Evolutionary conservation across 2,888 invertebrate genomes (phyloP), one percentile per base, ranked within the genome.

Genomic region (Protonemura montana): DNA sequence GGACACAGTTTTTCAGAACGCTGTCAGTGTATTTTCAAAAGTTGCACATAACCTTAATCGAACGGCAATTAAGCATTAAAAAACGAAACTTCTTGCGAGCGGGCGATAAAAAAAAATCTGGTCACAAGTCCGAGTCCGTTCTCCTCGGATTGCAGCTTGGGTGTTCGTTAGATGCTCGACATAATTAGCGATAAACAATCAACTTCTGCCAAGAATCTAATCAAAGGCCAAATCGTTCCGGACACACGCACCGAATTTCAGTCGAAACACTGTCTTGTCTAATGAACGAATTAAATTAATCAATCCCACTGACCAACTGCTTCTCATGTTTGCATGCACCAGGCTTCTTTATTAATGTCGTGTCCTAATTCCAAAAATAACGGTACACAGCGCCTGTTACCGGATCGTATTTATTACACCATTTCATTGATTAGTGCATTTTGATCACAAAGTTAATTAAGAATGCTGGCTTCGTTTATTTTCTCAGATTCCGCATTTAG

Each of bases 111-210:
- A 59, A 59, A 59, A 1, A 59, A 21, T 2, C 3, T 21, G 1
- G 3, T 59, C 59, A 59, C 59, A 59, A 59, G 59, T 7, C 21
- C 21, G 59, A 16, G 59, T 59, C 59, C n/a, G 59, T 16, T 59
- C 13, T 59, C 59, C 59, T 2, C 13, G 7, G 21, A 59, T 59
- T 21, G 59, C 59, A 59, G 59, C 21, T 21, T 59, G 59, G 59
- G 59, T 59, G 59, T 59, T 59, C 59, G 13, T 59, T 59, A 2
- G 59, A 59, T 21, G 7, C 13, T 3, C 59, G 1, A 21, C 59
- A 59, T 59, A 59, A 59, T 59, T 59, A 59, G 59, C 59, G 59
- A 59, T 59, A 59, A 59, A 59, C 59, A 59, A 59, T 16, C 59
- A 59, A 59, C 16, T 59, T 59, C 59, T 59, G 59, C 59, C 59